phyloP scores from a whole-genome alignment of 2,113 vertebrate genomes.

The Passer montanus region DNA sequence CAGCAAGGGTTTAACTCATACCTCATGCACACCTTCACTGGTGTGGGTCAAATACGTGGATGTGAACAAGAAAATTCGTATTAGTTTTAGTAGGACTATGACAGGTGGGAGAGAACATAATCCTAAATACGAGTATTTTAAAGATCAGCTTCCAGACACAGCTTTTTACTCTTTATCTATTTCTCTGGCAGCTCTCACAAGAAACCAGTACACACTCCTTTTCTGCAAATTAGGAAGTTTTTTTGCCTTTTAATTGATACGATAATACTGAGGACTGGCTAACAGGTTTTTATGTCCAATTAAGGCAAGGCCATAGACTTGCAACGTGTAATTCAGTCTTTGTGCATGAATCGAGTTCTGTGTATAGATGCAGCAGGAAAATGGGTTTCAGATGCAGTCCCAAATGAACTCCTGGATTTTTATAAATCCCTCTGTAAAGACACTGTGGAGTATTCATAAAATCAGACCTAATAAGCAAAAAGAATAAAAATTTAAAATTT shows the following conservation, averaged over 20 bases:
- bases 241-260: background rate
- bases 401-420: background rate
- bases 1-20: background rate
- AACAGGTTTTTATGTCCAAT: background rate
- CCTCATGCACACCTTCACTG: background rate
- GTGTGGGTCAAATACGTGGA: accelerated
- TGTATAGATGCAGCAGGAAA: background rate
- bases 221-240: background rate
- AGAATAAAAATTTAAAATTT: background rate
- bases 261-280: background rate
- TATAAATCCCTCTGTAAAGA: background rate
- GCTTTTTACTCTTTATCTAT: background rate
- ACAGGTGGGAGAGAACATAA: background rate
- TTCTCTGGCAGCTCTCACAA: background rate
- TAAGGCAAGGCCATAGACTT: background rate
- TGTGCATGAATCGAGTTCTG: background rate
- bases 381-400: background rate
- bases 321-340: background rate
- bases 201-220: background rate
- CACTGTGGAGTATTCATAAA: background rate
- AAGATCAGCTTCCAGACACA: background rate
- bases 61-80: background rate
- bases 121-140: background rate
- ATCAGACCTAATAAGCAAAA: background rate
- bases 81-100: background rate